A percentile compares a stretch with the other conserved stretches of the same genome.
Conservation (phyloP, 2,888 invertebrate species). For the Pyrrhia umbra region DNA sequence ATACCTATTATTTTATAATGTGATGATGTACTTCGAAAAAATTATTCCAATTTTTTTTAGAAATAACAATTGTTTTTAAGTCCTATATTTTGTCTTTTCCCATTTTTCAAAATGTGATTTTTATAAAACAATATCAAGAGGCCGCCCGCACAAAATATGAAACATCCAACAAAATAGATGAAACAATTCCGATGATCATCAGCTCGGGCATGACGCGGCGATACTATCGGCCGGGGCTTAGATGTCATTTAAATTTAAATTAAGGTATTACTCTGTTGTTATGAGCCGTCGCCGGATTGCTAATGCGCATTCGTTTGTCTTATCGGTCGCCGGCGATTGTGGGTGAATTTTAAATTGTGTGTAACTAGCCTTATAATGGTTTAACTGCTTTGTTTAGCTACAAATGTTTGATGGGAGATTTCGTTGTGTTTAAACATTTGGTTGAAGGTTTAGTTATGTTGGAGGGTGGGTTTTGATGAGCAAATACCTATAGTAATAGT, state of each 20-base stretch:
- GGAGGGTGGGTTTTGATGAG: not conserved
- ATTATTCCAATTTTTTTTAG: no score
- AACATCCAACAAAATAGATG: conserved; percentile 34
- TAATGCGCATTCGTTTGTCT: conserved; percentile 68
- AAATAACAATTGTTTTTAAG: no score
- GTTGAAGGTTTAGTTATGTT: conserved; percentile 22
- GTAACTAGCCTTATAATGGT: conserved; percentile 62
- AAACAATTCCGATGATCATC: conserved; percentile 54
- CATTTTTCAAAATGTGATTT: no score
- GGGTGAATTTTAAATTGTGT: conserved; percentile 76
- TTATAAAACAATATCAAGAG: not conserved
- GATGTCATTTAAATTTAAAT: conserved; percentile 90
- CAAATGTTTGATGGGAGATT: conserved; percentile 49
- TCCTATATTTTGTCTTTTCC: no score
- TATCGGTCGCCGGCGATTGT: conserved; percentile 69
- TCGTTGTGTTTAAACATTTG: conserved; percentile 21
- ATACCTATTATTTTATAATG: not conserved
- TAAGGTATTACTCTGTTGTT: conserved; percentile 84
- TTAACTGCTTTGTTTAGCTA: conserved; percentile 51
- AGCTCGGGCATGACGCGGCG: conserved; percentile 69
- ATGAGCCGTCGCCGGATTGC: conserved; percentile 69
- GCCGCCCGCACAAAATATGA: conserved; percentile 8
- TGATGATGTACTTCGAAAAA: no score
- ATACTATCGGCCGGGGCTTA: conserved; percentile 80
- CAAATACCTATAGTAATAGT: not conserved